phyloP scores from a whole-genome alignment of 1,140 invertebrate species.

The Bombus soroeensis region DNA sequence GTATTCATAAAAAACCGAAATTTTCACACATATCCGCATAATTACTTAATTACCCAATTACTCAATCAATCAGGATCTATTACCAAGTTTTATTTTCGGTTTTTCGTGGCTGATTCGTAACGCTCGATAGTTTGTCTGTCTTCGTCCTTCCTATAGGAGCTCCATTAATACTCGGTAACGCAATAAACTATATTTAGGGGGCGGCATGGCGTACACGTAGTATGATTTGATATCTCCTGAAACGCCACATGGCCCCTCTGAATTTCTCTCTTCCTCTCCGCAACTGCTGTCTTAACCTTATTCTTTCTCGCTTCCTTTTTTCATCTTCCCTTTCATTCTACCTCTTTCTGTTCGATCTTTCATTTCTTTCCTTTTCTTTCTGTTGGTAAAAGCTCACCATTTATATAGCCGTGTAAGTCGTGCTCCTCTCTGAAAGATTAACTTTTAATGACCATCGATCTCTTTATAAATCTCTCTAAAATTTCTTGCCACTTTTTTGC shows the following conservation, averaged over 20 bases:
- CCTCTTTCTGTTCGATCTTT: not conserved
- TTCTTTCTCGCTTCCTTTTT: conserved; percentile 30
- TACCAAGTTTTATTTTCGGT: conserved; percentile 52
- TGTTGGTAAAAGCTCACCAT: conserved; percentile 25
- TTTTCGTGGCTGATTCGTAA: conserved; percentile 46
- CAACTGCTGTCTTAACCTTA: not conserved
- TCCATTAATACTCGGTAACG: conserved; percentile 82
- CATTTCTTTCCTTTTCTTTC: not conserved
- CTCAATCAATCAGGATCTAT: conserved; percentile 1
- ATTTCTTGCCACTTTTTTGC: too few relatives aligned
- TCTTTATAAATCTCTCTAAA: conserved; percentile 24
- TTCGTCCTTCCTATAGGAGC: conserved; percentile 76
- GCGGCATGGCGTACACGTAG: conserved; percentile 75
- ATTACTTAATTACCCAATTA: not conserved
- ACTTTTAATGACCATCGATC: conserved; percentile 54
- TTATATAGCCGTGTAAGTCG: conserved; percentile 23
- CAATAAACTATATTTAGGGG: conserved; percentile 82
- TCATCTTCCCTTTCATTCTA: not conserved
- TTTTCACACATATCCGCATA: not conserved
- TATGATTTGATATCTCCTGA: conserved; percentile 81
- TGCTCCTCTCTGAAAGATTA: conserved; percentile 49
- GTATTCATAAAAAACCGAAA: not conserved
- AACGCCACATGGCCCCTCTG: conserved; percentile 78
- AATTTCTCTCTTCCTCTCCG: conserved; percentile 64
- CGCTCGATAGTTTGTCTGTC: conserved; percentile 11